These are phyloP conservation scores for Metridium senile DNA, from an alignment of 92 coral and sea anemone species.

Conservation along the genomic window DNA sequence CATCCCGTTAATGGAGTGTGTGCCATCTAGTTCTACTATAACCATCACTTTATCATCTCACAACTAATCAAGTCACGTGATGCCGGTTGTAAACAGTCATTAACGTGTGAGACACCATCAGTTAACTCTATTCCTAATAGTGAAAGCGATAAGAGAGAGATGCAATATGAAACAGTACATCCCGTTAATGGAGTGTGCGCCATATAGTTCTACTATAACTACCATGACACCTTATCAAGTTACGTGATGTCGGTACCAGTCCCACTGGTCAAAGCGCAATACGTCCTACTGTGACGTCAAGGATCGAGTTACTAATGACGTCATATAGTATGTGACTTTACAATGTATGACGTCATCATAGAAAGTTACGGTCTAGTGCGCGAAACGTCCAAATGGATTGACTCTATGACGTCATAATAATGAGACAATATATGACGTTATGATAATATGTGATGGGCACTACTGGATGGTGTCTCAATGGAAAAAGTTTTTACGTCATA, in stretches of 20 bases:
- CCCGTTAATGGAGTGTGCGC: constrained; percentile 21
- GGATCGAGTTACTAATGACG: background rate
- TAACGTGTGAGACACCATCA: constrained; percentile 73
- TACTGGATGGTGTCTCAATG: background rate
- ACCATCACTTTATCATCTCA: background rate
- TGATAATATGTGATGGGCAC: background rate
- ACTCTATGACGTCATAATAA: background rate
- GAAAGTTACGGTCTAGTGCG: no score
- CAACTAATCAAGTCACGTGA: constrained; percentile 25
- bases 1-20: constrained; percentile 17
- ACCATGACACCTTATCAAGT: constrained; percentile 1
- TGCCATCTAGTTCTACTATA: background rate
- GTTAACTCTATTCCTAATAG: constrained; percentile 67
- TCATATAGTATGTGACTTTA: no score
- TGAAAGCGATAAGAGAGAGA: constrained; percentile 53
- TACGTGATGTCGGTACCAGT: constrained; percentile 5
- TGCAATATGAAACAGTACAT: constrained; percentile 9
- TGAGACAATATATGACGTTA: background rate
- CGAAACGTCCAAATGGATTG: no score
- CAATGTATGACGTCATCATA: no score
- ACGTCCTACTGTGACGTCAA: background rate
- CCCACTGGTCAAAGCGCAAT: constrained; percentile 17
- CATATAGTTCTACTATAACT: background rate
- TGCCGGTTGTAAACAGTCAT: constrained; percentile 69
- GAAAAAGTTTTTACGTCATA: no score